A percentile compares a stretch with the other conserved stretches of the same genome.
Conservation (phyloP, 92 coral and sea anemone genomes). For the Desmophyllum pertusum region DNA sequence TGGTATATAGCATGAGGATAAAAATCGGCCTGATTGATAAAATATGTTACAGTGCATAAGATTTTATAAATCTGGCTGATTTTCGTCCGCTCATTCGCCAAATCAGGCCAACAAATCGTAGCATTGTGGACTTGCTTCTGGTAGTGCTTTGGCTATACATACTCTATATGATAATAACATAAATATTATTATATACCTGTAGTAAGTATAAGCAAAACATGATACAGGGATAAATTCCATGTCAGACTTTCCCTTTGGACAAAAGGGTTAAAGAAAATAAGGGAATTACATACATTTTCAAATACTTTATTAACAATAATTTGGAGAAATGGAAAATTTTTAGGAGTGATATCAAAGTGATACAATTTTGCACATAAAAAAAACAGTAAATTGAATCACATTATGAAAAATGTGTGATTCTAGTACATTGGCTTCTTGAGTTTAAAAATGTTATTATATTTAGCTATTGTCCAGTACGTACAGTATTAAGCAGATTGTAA, state of each 20-base stretch:
- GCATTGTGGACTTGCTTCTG: background rate
- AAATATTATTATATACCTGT: background rate
- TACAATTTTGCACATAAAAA: background rate
- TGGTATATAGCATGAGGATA: no score
- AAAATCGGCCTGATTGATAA: no score
- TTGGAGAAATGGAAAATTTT: background rate
- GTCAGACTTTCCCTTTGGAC: background rate
- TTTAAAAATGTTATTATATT: no score
- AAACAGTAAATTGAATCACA: background rate
- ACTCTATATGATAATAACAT: no score
- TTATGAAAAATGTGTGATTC: background rate
- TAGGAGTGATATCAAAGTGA: background rate
- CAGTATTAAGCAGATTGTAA: background rate
- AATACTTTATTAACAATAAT: conserved; percentile 7
- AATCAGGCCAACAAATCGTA: no score
- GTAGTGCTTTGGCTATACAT: background rate
- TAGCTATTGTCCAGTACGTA: no score
- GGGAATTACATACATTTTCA: background rate
- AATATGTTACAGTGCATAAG: no score
- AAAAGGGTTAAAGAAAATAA: background rate
- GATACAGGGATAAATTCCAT: background rate
- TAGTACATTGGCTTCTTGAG: background rate
- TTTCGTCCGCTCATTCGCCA: background rate
- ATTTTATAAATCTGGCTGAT: no score
- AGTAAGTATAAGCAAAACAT: background rate